These are phyloP conservation scores for Tethea ocularis DNA, from an alignment of 2,888 invertebrate genomes.

Conservation along the genomic window DNA sequence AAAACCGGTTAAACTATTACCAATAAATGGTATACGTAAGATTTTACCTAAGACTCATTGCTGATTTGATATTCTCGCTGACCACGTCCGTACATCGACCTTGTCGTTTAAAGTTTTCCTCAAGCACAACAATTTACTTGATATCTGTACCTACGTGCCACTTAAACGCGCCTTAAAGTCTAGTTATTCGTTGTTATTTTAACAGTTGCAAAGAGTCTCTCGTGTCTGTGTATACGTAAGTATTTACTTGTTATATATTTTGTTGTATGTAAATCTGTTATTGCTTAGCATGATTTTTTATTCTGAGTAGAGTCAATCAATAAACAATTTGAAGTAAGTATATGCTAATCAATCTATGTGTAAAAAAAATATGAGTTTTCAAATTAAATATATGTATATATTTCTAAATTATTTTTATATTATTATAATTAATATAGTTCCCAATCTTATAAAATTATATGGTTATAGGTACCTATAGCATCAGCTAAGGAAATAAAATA, in stretches of 20 bases:
- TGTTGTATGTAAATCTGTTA: no score
- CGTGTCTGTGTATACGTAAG: not conserved
- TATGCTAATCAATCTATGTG: no score
- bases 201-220: not conserved
- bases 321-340: no score
- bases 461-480: no score
- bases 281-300: not conserved
- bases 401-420: no score
- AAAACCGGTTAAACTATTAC: not conserved
- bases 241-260: not conserved
- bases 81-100: not conserved
- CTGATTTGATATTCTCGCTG: not conserved
- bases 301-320: not conserved
- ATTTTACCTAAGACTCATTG: not conserved
- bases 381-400: no score
- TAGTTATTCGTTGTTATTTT: not conserved
- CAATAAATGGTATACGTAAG: not conserved
- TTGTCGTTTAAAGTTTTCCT: conserved; percentile 4
- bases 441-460: no score
- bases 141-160: conserved; percentile 7
- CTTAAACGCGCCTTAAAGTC: conserved; percentile 7
- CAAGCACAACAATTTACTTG: conserved; percentile 4
- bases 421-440: no score
- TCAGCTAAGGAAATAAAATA: no score
- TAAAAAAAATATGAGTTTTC: no score